Base-by-base conservation (phyloP, 2,888 invertebrate species). In the Melanchra persicariae region DNA sequence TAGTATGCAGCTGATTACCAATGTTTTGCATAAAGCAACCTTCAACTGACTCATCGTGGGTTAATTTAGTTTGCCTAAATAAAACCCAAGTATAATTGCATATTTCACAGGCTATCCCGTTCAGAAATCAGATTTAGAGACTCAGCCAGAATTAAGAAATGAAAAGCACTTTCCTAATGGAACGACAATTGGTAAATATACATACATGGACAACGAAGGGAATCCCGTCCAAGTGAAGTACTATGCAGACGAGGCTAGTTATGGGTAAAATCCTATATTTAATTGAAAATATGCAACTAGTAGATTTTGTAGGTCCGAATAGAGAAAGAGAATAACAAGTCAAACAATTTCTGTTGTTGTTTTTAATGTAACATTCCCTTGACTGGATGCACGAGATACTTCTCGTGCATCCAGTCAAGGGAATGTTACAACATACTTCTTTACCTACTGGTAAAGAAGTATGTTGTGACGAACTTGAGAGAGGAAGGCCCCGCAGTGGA, bases 131-230 rank as follows among this genome's bases (percentile, higher is more conserved):
- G 81, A 80, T 57, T 12, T 77, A 52, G 81, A 84, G 22, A 59
- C 34, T 8, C 85, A 85, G 47, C 47, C 83, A 2, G 86, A 87
- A 8, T 43, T 81, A 19, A 96, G 97, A 62, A 96, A 97, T 71
- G 98, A 98, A 88, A 97, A 97, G 81, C 95, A 96, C 57, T 96
- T 96, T 76, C 91, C 96, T 0, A 98, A 98, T 90, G 98, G 98
- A 19, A 97, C 97, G 10, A 96, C 98, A 0, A 92, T 96, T 8
- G 98, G 98, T 19, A 97, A 97, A 84, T 98, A 97, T 87, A 97
- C 97, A 0, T 97, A 97, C 85, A 91, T 96, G 19, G 97, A 97
- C 64, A 96, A 97, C 0, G 97, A 97, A 83, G 97, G 97, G 1
- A 96, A 96, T 68, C 95, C 97, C 1, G 96, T 97, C 47, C 93